Evolutionary conservation across 2,797 vertebrate species (phyloP).

Genomic region (Trichosurus vulpecula): DNA sequence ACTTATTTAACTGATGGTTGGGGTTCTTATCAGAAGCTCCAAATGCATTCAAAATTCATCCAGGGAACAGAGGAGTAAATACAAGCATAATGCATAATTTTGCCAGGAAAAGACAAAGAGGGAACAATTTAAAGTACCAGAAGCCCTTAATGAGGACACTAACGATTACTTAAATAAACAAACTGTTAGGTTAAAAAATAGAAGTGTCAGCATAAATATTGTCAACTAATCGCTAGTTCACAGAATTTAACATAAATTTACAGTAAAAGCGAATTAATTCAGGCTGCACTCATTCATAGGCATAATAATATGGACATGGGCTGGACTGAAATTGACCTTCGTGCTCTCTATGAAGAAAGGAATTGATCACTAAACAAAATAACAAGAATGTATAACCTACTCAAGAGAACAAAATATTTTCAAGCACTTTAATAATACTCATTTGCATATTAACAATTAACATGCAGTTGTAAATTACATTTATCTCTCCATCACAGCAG

Average conservation of each 20-base stretch:
- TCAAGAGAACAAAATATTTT: slow-evolving; percentile 27
- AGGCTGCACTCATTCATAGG: slow-evolving; percentile 40
- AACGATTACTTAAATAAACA: slow-evolving; percentile 26
- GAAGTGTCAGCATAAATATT: not conserved
- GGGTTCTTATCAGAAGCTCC: not conserved
- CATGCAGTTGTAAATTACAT: slow-evolving; percentile 21
- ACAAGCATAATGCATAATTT: slow-evolving; percentile 29
- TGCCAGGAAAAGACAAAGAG: slow-evolving; percentile 44
- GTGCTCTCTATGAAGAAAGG: slow-evolving; percentile 5
- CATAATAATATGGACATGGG: not conserved
- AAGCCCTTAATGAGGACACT: slow-evolving; percentile 8
- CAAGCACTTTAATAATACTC: not conserved
- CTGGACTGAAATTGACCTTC: slow-evolving; percentile 29
- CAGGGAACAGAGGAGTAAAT: slow-evolving; percentile 49
- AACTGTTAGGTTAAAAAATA: slow-evolving; percentile 14
- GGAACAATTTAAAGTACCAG: slow-evolving; percentile 22
- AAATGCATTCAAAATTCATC: slow-evolving; percentile 43
- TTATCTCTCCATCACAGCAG: slow-evolving; percentile 10
- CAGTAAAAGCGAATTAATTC: slow-evolving; percentile 41
- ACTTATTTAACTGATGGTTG: slow-evolving; percentile 5
- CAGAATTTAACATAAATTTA: slow-evolving; percentile 37
- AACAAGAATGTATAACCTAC: slow-evolving; percentile 14
- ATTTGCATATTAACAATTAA: slow-evolving; percentile 28
- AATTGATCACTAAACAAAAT: not conserved
- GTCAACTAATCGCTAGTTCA: slow-evolving; percentile 25